Evolutionary conservation across 2,797 vertebrate genomes (phyloP).

Genomic region (Cirrhinus mrigala): DNA sequence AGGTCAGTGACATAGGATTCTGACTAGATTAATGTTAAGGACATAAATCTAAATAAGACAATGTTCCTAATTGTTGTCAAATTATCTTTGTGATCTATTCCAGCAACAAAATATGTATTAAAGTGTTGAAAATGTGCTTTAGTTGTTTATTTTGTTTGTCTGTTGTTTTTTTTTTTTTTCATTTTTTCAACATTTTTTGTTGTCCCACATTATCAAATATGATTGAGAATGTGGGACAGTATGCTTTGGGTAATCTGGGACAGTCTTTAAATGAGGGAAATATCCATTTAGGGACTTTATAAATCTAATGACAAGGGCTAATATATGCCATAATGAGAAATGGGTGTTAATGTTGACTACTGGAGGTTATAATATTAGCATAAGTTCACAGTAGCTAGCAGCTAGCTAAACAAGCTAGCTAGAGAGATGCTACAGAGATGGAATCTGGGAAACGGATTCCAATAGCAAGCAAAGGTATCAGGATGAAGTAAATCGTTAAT

Average conservation of each 20-base stretch:
- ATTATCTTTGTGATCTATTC: slow-evolving; percentile 37
- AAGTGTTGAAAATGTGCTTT: slow-evolving; percentile 1
- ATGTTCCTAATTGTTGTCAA: slow-evolving; percentile 24
- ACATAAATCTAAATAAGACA: not conserved
- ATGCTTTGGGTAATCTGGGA: slow-evolving; percentile 46
- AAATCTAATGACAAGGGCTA: not conserved
- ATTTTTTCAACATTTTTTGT: not conserved
- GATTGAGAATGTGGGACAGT: slow-evolving; percentile 27
- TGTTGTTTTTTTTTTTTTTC: not conserved
- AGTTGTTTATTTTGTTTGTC: no score
- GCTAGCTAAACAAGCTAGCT: no score
- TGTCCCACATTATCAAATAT: slow-evolving; percentile 32
- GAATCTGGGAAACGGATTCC: no score
- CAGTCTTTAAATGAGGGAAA: slow-evolving; percentile 30
- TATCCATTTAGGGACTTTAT: slow-evolving; percentile 32
- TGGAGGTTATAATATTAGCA: not conserved
- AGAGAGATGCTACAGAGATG: no score
- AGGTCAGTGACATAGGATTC: no score
- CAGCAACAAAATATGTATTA: slow-evolving; percentile 38
- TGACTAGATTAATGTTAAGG: no score
- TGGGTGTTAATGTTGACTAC: no score
- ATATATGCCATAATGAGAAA: no score
- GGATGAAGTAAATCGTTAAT: no score
- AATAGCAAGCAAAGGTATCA: no score
- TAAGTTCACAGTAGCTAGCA: not conserved